Evolutionary conservation across 2,888 invertebrate genomes (phyloP).

Genomic region (Cephalotes varians): DNA sequence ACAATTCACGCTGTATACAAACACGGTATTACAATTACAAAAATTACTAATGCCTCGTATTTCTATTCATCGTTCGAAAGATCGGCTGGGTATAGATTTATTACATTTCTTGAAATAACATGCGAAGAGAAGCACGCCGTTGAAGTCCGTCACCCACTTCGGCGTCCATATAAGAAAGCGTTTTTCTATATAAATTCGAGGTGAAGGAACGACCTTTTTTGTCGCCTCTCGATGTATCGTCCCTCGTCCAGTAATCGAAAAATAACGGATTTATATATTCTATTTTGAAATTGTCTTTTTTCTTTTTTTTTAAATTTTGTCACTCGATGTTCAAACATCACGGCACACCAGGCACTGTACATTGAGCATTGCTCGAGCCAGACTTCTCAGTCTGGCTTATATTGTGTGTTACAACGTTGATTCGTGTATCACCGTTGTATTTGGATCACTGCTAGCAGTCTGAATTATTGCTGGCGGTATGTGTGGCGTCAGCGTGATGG

Average conservation of each 20-base stretch:
- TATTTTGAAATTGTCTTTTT: slow-evolving; percentile 49
- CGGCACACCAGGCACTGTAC: slow-evolving; percentile 78
- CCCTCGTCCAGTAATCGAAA: slow-evolving; percentile 46
- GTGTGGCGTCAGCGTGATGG: slow-evolving; percentile 82
- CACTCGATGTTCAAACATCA: slow-evolving; percentile 60
- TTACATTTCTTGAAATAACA: slow-evolving; percentile 62
- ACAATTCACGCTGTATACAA: slow-evolving; percentile 78
- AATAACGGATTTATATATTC: slow-evolving; percentile 54
- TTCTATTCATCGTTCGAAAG: slow-evolving; percentile 60
- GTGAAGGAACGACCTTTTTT: slow-evolving; percentile 44
- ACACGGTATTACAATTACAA: slow-evolving; percentile 79
- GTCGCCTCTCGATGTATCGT: slow-evolving; percentile 59
- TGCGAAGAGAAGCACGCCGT: slow-evolving; percentile 66
- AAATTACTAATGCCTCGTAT: slow-evolving; percentile 78
- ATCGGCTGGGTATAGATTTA: slow-evolving; percentile 41
- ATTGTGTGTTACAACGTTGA: slow-evolving; percentile 85
- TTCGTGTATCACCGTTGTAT: slow-evolving; percentile 83
- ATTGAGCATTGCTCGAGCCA: slow-evolving; percentile 78
- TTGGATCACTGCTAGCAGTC: slow-evolving; percentile 78
- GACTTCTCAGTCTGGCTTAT: slow-evolving; percentile 75
- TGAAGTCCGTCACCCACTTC: slow-evolving; percentile 73
- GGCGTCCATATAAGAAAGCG: slow-evolving; percentile 59
- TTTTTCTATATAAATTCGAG: slow-evolving; percentile 61
- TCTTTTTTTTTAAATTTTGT: slow-evolving; percentile 33
- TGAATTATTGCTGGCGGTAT: slow-evolving; percentile 79